These are phyloP conservation scores for Oryzias woworae DNA, from an alignment of 2,113 vertebrate species.

Conservation along the genomic window DNA sequence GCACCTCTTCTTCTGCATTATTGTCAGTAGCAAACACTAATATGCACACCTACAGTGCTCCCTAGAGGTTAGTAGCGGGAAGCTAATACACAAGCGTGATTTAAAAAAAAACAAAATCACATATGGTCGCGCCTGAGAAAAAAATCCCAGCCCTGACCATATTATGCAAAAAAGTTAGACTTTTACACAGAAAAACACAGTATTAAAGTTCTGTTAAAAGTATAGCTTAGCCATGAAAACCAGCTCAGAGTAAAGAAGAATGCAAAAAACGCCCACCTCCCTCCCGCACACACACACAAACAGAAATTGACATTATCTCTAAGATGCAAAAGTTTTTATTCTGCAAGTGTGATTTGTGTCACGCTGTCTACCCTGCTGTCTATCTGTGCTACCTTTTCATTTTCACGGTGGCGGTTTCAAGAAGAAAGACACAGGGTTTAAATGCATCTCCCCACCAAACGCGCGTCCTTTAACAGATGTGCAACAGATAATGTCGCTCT, in stretches of 20 bases:
- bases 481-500: constrained; percentile 62
- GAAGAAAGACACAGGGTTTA: constrained; percentile 73
- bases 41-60: no score
- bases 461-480: constrained; percentile 57
- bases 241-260: constrained; percentile 4
- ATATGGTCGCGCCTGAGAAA: no score
- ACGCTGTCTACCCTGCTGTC: constrained; percentile 69
- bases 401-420: constrained; percentile 61
- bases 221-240: no score
- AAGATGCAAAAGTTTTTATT: constrained; percentile 65
- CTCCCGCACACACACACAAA: constrained; percentile 15
- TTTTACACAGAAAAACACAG: no score
- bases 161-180: no score
- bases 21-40: no score
- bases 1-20: no score
- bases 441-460: constrained; percentile 46
- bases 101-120: no score
- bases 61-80: no score
- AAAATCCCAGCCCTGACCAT: no score
- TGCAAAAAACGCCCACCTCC: constrained; percentile 35
- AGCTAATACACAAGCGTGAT: no score
- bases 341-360: constrained; percentile 58
- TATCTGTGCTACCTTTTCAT: constrained; percentile 57
- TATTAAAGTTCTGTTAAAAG: no score
- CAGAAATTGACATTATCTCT: constrained; percentile 55